Evolutionary conservation across 2,888 invertebrate genomes (phyloP).

Genomic region (Hermodice carunculata): DNA sequence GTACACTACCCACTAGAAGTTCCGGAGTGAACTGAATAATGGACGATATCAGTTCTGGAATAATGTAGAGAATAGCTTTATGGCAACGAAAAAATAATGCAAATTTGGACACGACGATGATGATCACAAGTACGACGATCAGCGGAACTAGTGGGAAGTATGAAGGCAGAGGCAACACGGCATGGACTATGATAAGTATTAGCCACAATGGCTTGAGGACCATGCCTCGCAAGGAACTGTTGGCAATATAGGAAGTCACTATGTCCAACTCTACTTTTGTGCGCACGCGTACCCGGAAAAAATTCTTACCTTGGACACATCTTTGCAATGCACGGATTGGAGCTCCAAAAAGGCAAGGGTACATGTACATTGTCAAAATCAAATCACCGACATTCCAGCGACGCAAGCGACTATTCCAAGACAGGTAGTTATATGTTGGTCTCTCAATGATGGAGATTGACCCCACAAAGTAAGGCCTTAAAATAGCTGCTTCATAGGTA

Average conservation of each 20-base stretch:
- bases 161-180: constrained; percentile 47
- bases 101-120: constrained; percentile 58
- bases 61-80: constrained; percentile 50
- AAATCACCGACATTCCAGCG: constrained; percentile 61
- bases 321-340: constrained; percentile 53
- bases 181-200: constrained; percentile 53
- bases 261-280: constrained; percentile 55
- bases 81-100: constrained; percentile 53
- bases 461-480: constrained; percentile 53
- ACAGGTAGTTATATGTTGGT: constrained; percentile 57
- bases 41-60: constrained; percentile 56
- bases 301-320: constrained; percentile 51
- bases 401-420: constrained; percentile 58
- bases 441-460: constrained; percentile 52
- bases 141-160: constrained; percentile 54
- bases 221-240: constrained; percentile 57
- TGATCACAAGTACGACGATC: constrained; percentile 54
- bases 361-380: constrained; percentile 56
- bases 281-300: constrained; percentile 51
- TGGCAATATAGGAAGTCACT: constrained; percentile 57
- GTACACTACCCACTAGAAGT: constrained; percentile 56
- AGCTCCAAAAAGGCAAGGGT: constrained; percentile 52
- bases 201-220: constrained; percentile 58
- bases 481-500: constrained; percentile 58
- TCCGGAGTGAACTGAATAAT: constrained; percentile 61